phyloP scores from a whole-genome alignment of 30 jellyfish, hydroid and myxozoan genomes.

The Pelagia noctiluca region DNA sequence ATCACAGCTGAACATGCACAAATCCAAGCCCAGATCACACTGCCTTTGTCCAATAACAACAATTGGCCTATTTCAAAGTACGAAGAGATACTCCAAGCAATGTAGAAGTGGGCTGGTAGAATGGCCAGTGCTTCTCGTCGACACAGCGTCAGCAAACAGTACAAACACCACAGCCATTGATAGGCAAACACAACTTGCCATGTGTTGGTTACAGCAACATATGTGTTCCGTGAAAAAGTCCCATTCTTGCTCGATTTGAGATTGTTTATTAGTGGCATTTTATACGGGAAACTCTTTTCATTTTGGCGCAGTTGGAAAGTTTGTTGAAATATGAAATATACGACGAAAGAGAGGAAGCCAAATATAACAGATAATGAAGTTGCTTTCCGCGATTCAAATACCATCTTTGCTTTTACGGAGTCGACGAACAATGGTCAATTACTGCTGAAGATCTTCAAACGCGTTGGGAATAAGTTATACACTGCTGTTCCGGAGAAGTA shows the following conservation, averaged over 20 bases:
- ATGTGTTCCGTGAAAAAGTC: background rate
- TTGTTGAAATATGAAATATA: constrained; percentile 4
- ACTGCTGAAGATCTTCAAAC: too few relatives aligned
- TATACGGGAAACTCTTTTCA: background rate
- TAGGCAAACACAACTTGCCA: constrained; percentile 58
- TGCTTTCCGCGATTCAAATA: background rate
- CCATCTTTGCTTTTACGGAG: background rate
- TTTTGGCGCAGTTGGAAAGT: background rate
- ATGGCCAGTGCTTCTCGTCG: constrained; percentile 33
- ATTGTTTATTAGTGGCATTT: background rate
- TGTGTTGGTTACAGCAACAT: background rate
- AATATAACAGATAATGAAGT: background rate
- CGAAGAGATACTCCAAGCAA: constrained; percentile 55
- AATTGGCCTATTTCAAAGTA: constrained; percentile 48
- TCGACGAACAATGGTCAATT: too few relatives aligned
- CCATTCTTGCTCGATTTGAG: background rate
- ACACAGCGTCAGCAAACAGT: constrained; percentile 49
- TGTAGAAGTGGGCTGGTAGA: constrained; percentile 51
- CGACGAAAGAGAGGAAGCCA: constrained; percentile 14
- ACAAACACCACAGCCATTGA: constrained; percentile 66
- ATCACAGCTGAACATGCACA: constrained; percentile 57
- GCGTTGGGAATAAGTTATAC: too few relatives aligned
- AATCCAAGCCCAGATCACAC: constrained; percentile 54
- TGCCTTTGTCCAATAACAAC: constrained; percentile 6
- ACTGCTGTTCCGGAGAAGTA: too few relatives aligned